Conservation (phyloP, 35 echinoderm and acorn worm species). For the Hemicentrotus pulcherrimus region DNA sequence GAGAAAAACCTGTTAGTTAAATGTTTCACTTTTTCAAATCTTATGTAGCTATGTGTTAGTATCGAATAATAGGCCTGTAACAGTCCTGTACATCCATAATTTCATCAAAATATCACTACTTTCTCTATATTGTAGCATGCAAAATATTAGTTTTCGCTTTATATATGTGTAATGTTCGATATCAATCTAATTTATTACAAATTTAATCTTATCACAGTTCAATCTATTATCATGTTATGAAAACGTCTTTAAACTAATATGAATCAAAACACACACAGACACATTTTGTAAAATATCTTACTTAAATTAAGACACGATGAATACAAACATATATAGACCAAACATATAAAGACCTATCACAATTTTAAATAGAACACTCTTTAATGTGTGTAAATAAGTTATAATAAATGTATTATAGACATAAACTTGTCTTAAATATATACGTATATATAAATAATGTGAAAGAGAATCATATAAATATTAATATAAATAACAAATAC, state of each 20-base stretch:
- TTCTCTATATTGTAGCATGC: too few relatives aligned
- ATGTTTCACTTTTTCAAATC: too few relatives aligned
- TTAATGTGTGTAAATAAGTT: background rate
- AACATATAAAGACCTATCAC: background rate
- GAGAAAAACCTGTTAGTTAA: too few relatives aligned
- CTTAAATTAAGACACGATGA: background rate
- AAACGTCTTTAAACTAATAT: background rate
- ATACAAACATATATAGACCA: background rate
- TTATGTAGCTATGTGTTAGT: too few relatives aligned
- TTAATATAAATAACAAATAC: background rate
- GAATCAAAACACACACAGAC: background rate
- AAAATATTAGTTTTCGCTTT: too few relatives aligned
- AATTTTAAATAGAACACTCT: background rate
- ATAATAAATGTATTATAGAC: background rate
- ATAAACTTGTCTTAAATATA: background rate
- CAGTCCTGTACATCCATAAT: too few relatives aligned
- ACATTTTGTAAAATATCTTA: background rate
- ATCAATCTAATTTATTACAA: too few relatives aligned
- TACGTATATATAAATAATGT: too few relatives aligned
- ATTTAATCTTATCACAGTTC: background rate
- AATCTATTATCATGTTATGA: background rate
- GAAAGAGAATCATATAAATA: background rate
- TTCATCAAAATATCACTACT: too few relatives aligned
- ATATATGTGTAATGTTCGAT: too few relatives aligned
- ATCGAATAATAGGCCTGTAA: too few relatives aligned